Percentiles rank a stretch among this genome's conserved stretches.
Evolutionary conservation across 1,140 invertebrate species (phyloP).

Genomic region (Epicauta chinensis): DNA sequence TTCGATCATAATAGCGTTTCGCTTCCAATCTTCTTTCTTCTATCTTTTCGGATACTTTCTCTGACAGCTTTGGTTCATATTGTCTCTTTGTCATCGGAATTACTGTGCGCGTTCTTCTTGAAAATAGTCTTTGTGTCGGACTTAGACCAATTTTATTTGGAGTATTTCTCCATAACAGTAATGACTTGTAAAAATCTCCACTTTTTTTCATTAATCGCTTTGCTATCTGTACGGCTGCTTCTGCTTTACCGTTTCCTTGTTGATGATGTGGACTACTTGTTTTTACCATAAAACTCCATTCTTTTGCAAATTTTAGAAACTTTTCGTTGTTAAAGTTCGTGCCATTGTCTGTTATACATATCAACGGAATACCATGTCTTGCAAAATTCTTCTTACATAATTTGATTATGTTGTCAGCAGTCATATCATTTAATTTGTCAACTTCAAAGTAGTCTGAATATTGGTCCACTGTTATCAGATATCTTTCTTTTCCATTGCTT

Average conservation of each 20-base stretch:
- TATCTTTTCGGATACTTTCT: too few relatives aligned
- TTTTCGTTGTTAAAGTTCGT: constrained; percentile 11
- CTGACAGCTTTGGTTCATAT: too few relatives aligned
- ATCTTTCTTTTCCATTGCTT: background rate
- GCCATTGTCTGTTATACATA: constrained; percentile 13
- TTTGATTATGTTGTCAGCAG: constrained; percentile 20
- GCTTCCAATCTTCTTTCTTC: too few relatives aligned
- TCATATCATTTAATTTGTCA: constrained; percentile 13
- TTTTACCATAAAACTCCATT: constrained; percentile 19
- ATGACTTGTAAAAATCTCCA: constrained; percentile 9
- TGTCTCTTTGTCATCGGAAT: too few relatives aligned
- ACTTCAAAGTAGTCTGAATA: constrained; percentile 20
- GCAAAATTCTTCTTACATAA: constrained; percentile 25
- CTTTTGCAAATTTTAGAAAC: constrained; percentile 21
- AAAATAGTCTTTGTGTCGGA: too few relatives aligned
- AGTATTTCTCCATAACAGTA: constrained; percentile 9
- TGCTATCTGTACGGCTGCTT: constrained; percentile 31
- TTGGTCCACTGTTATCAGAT: constrained; percentile 13
- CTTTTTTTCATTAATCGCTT: constrained; percentile 30
- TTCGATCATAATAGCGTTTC: too few relatives aligned
- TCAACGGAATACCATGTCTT: constrained; percentile 18
- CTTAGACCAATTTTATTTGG: too few relatives aligned
- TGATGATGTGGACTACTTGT: constrained; percentile 29
- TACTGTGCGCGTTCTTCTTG: too few relatives aligned
- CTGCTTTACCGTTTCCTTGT: constrained; percentile 30